These are phyloP conservation scores for Bradysia coprophila DNA, from an alignment of 1,140 invertebrate species.

Conservation along the genomic window DNA sequence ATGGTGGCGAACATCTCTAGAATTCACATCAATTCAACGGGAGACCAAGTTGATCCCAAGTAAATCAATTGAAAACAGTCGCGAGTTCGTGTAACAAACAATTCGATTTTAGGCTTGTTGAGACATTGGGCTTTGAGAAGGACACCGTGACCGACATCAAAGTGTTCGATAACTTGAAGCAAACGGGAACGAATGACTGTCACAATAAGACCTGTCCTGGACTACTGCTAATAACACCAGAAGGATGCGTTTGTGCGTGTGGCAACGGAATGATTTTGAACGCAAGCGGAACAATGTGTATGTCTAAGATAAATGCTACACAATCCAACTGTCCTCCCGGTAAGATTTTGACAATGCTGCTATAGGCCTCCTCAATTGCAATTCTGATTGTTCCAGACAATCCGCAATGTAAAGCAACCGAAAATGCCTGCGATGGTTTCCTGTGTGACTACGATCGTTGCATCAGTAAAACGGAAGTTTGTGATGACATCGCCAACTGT, in stretches of 20 bases:
- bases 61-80: background rate
- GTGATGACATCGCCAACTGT: constrained; percentile 48
- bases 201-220: constrained; percentile 17
- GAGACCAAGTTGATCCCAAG: background rate
- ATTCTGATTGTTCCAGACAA: too few relatives aligned
- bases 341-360: background rate
- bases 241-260: constrained; percentile 17
- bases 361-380: too few relatives aligned
- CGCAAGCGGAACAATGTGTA: constrained; percentile 17
- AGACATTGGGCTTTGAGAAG: background rate
- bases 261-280: constrained; percentile 17
- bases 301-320: constrained; percentile 9
- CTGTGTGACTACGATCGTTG: constrained; percentile 35
- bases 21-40: background rate
- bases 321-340: background rate
- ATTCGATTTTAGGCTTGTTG: background rate
- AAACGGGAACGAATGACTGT: constrained; percentile 11
- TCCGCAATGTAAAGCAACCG: too few relatives aligned
- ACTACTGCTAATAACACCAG: constrained; percentile 18
- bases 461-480: constrained; percentile 40
- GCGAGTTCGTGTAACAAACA: background rate
- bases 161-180: constrained; percentile 12
- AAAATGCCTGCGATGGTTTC: constrained; percentile 14
- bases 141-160: constrained; percentile 9
- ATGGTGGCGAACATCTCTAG: background rate